Percentiles rank a stretch among this genome's conserved stretches.
These are phyloP conservation scores for Paramormyrops hopkinsi DNA, from an alignment of 2,797 vertebrate species.

Conservation along the genomic window DNA sequence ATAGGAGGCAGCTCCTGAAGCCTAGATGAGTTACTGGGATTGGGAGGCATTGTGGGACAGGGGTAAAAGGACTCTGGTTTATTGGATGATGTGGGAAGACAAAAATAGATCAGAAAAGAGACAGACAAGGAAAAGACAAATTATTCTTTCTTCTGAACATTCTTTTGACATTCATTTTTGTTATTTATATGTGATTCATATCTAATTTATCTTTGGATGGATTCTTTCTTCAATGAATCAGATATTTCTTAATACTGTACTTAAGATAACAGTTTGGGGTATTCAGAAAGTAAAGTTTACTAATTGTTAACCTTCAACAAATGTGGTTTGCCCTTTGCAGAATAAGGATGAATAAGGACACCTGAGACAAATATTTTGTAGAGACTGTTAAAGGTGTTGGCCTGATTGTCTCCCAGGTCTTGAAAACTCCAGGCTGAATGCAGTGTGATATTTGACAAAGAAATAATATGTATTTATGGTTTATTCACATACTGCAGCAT, in stretches of 20 bases:
- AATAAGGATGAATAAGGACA: background rate
- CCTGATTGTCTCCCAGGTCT: background rate
- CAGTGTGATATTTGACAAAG: background rate
- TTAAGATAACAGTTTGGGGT: background rate
- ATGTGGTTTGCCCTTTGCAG: background rate
- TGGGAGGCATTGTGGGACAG: background rate
- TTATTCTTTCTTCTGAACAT: background rate
- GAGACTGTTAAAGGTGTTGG: background rate
- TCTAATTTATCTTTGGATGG: background rate
- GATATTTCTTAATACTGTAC: background rate
- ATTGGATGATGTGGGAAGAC: background rate
- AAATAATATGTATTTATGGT: background rate
- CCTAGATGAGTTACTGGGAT: background rate
- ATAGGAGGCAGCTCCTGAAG: background rate
- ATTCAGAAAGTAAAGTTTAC: background rate
- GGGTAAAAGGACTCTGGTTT: background rate
- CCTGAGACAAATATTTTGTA: background rate
- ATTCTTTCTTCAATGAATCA: background rate
- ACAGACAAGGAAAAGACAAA: background rate
- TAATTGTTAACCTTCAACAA: background rate
- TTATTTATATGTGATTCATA: background rate
- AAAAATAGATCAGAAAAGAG: background rate
- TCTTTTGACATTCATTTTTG: background rate
- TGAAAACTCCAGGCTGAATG: background rate
- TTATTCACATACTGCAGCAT: background rate